Evolutionary conservation across 2,888 invertebrate species (phyloP), one percentile per base, ranked within the genome.

Genomic region (Drosophila silvestris): DNA sequence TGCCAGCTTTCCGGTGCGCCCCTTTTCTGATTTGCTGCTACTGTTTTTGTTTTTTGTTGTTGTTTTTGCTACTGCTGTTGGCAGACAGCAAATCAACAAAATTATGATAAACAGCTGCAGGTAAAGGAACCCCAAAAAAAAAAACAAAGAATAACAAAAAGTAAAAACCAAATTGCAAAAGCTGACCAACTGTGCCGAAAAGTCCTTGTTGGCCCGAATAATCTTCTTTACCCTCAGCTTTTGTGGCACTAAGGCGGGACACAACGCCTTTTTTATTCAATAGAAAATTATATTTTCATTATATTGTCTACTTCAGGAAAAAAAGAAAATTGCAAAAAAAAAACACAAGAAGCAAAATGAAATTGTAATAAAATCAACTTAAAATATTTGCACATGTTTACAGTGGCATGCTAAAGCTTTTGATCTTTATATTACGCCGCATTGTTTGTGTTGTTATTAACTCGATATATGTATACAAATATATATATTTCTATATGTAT

Each of bases 21-120:
- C 79, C 69, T 79, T 73, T 82, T 74, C 57, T 74, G 78, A 68
- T 76, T 79, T 70, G 76, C 19, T 66, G 30, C 14, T 57, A 22
- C 44, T 44, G 44, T 44, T 44, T 22, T 44, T 44, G 22, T 44
- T 26, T 47, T 19, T 37, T 37, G 41, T 10, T 41, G 2, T 67
- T 60, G 33, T 35, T 86, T 53, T 65, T 80, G 67, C 70, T 83
- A 61, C 70, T 77, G 65, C 64, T 86, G 69, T 80, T 84, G 77
- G 85, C 89, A 86, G 86, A 87, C 89, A 89, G 89, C 79, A 89
- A 90, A 89, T 90, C 89, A 87, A 82, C 91, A 89, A 90, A 90
- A 89, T 87, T 87, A 87, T 87, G 87, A 91, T 87, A 87, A 87
- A 87, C 87, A 87, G 87, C 87, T 87, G 87, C 87, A 87, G 91